Conservation (phyloP, 2,888 invertebrate species). For the Periphyllus acericola region DNA sequence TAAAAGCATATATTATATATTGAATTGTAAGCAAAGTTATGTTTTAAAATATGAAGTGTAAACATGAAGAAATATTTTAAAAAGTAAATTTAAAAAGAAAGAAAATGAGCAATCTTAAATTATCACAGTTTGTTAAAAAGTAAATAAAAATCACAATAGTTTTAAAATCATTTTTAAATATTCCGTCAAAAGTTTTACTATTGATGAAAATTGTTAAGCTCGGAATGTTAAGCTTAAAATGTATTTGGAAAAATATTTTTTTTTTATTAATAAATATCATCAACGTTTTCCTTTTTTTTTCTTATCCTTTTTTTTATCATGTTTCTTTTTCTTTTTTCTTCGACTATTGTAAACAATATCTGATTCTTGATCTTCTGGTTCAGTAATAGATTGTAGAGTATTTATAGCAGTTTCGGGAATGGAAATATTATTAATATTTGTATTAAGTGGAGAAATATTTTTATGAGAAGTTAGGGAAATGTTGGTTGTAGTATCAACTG, state of each 20-base stretch:
- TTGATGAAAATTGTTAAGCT: conserved; percentile 45
- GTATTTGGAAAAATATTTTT: conserved; percentile 23
- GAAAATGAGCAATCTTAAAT: conserved; percentile 55
- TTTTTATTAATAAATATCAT: conserved; percentile 39
- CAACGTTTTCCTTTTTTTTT: conserved; percentile 59
- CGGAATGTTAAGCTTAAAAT: conserved; percentile 50
- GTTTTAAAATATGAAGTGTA: neutral
- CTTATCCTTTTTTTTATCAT: conserved; percentile 59
- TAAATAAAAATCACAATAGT: conserved; percentile 56
- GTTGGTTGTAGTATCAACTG: neutral
- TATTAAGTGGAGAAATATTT: neutral
- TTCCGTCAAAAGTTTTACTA: neutral
- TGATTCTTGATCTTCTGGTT: conserved; percentile 40
- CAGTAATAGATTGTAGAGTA: conserved; percentile 12
- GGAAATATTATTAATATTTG: neutral
- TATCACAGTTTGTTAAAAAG: conserved; percentile 61
- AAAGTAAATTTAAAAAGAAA: conserved; percentile 31
- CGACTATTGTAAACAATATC: conserved; percentile 42
- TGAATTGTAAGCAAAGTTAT: neutral
- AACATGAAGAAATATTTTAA: conserved; percentile 29
- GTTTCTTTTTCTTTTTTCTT: conserved; percentile 56
- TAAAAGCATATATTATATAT: neutral
- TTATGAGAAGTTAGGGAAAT: neutral
- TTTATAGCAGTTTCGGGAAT: neutral
- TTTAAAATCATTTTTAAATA: conserved; percentile 26